Evolutionary conservation across 2,113 vertebrate genomes (phyloP), one percentile per base, ranked within the genome.

Genomic region (Datnioides undecimradiatus): DNA sequence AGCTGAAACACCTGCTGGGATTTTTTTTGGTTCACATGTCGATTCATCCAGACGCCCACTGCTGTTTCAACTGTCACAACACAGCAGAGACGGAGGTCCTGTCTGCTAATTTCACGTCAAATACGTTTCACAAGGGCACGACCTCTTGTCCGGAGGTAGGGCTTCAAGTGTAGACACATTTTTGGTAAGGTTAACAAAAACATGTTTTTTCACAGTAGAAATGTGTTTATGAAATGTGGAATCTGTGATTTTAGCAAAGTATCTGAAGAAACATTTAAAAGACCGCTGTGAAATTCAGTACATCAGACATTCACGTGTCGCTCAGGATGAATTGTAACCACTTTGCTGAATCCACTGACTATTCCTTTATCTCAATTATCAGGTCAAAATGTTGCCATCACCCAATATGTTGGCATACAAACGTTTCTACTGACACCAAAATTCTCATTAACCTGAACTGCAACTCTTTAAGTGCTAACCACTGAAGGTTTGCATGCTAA

Each of bases 1-100:
- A 92, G 84, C 54, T 81, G 57, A 82, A 83, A 89, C 90, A 92
- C 87, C 92, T 92, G 88, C 84, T 29, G 71, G 3, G 78, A 60
- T 19, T 73, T 45, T 67, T 76, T 57, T 70, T 40, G 52, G 62
- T 85, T 87, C 81, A 48, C 75, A 79, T 46, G 76, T 80, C 79
- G 75, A 6, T 80, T 58, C 54, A 60, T 75, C 73, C 71, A 72
- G 60, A 76, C 83, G 38, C 51, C 40, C 58, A 66, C 75, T 38
- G 52, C 72, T 75, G 75, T 43, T 87, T 73, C 63, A 69, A 69
- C 87, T 80, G 82, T 90, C 84, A 83, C 76, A 84, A 75, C 82
- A 71, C 74, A 58, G 80, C 82, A 67, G 29, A 82, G 25, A 65
- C 40, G 0, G 7, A 73, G 48, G 65, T 45, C 66, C 51, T 25